A percentile compares a stretch with the other conserved stretches of the same genome.
phyloP scores from a whole-genome alignment of 2,113 vertebrate genomes.

The Seriola rivoliana region DNA sequence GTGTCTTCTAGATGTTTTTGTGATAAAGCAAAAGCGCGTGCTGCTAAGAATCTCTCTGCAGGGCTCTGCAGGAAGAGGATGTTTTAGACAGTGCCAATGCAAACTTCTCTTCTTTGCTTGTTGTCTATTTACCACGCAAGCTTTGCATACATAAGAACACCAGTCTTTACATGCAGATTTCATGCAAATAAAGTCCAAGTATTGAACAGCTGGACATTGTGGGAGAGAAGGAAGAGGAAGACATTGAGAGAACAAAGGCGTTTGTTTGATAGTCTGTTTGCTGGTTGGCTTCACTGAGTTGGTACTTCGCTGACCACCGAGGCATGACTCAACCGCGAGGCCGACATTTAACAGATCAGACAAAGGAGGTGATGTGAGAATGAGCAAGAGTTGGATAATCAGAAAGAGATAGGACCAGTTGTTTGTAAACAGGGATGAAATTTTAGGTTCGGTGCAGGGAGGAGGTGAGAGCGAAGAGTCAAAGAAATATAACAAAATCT shows the following conservation, averaged over 20 bases:
- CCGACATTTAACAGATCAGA: slow-evolving; percentile 70
- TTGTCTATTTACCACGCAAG: not conserved
- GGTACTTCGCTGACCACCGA: slow-evolving; percentile 58
- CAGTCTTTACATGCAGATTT: slow-evolving; percentile 12
- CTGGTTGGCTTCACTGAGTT: slow-evolving; percentile 28
- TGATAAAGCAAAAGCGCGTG: not conserved
- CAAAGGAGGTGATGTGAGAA: slow-evolving; percentile 71
- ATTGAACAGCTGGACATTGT: slow-evolving; percentile 28
- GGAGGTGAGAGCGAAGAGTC: slow-evolving; percentile 46
- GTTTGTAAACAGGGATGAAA: slow-evolving; percentile 49
- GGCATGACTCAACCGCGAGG: slow-evolving; percentile 63
- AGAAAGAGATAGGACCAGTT: slow-evolving; percentile 43
- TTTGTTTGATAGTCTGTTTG: slow-evolving; percentile 44
- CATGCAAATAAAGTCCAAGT: slow-evolving; percentile 43
- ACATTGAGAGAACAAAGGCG: slow-evolving; percentile 48
- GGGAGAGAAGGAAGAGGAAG: slow-evolving; percentile 18
- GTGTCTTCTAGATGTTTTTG: not conserved
- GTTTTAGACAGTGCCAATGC: slow-evolving; percentile 18
- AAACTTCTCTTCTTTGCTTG: slow-evolving; percentile 25
- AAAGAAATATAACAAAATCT: slow-evolving; percentile 28
- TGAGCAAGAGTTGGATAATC: slow-evolving; percentile 57
- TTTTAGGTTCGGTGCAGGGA: slow-evolving; percentile 29
- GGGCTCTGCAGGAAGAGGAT: slow-evolving; percentile 29
- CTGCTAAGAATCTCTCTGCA: not conserved
- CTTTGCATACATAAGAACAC: slow-evolving; percentile 37